A percentile compares a stretch with the other conserved stretches of the same genome.
Conservation (phyloP, 2,113 vertebrate genomes). For the Tichodroma muraria region DNA sequence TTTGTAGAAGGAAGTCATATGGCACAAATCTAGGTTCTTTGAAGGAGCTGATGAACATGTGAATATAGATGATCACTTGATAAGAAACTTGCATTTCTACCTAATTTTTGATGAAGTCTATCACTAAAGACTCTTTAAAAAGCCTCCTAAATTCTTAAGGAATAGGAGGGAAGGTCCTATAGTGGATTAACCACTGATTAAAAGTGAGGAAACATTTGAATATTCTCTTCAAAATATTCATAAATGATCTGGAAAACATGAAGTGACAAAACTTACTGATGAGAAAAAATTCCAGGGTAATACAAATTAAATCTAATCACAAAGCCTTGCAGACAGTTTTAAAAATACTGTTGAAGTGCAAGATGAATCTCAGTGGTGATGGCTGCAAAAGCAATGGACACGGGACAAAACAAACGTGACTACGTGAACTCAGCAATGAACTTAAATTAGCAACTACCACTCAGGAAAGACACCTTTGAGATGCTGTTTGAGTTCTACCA, state of each 20-base stretch:
- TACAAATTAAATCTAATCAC: not conserved
- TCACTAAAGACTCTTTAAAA: not conserved
- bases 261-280: not conserved
- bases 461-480: not conserved
- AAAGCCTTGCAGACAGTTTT: not conserved
- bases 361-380: not conserved
- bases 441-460: not conserved
- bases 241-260: not conserved
- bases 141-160: not conserved
- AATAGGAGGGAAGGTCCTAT: not conserved
- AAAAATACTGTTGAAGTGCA: not conserved
- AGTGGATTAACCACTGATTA: not conserved
- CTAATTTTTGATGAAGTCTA: not conserved
- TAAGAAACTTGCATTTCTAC: not conserved
- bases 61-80: not conserved
- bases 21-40: not conserved
- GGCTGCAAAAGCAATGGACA: not conserved
- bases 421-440: not conserved
- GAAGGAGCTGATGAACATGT: not conserved
- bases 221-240: not conserved
- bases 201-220: not conserved
- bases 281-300: not conserved
- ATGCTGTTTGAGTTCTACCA: not conserved
- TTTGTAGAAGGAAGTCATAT: not conserved
- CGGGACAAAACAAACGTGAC: not conserved